Base-by-base conservation (phyloP, 2,113 vertebrate species). In the Pipra filicauda region DNA sequence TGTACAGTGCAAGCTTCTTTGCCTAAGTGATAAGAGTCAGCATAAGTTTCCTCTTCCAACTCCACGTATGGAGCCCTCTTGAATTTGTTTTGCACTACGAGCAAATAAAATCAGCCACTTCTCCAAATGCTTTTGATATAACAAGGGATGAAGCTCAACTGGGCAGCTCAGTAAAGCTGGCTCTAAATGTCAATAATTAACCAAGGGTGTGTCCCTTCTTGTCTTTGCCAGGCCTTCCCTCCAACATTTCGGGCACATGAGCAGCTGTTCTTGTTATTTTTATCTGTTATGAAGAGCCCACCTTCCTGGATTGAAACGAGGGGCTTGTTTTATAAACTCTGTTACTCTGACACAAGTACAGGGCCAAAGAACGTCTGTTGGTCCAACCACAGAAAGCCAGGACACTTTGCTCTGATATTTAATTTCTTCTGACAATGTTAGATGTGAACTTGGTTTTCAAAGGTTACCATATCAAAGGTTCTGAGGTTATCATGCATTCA, bases 231-330 rank as follows among this genome's bases (percentile, higher is more conserved):
- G 5, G 23, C 62, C 66, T 27, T 66, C n/a, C 16, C 48, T 22
- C 26, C 7, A 24, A 61, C 6, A 9, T 48, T 33, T 6, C 10
- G 12, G 70, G 10, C 3, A 1, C 27, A 11, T 0, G 4, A 57
- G 31, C 15, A 31, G 37, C 1, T 26, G 8, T 18, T 61, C 14
- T 48, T 1, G 3, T 15, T 37, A 20, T 26, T 85, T 30, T 43
- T 37, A 22, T 43, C 24, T 41, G 5, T n/a, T 22, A 41, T 2
- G 2, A 4, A 70, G 48, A 33, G n/a, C 15, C 69, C 11, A 8
- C 44, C 35, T 86, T 77, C 21, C 39, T 57, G 3, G 11, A 2
- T 3, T 37, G 31, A 66, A 18, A 44, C 58, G 48, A 21, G 51
- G n/a, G 59, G 7, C 31, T 74, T 24, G 9, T 43, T 59, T 77